phyloP scores from a whole-genome alignment of 2,888 invertebrate species.

The Lycia hirtaria region DNA sequence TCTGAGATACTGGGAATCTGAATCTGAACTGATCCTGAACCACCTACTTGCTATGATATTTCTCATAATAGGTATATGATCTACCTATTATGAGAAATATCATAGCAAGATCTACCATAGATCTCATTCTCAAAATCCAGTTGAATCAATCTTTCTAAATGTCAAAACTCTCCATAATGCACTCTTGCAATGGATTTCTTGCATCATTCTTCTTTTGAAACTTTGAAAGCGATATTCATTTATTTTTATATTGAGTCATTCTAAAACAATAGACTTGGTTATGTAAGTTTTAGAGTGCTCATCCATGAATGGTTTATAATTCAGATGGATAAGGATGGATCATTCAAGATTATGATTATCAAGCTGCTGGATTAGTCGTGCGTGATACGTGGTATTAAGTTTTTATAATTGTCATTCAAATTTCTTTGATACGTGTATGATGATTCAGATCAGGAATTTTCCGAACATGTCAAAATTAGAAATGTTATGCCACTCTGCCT shows the following conservation, averaged over 20 bases:
- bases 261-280: constrained; percentile 18
- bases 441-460: background rate
- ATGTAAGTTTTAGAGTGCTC: constrained; percentile 11
- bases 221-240: constrained; percentile 5
- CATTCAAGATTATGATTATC: background rate
- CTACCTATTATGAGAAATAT: background rate
- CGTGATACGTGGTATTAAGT: too few species aligned
- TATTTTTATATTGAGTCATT: constrained; percentile 24
- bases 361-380: background rate
- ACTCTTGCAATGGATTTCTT: constrained; percentile 12
- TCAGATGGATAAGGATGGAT: constrained; percentile 7
- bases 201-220: constrained; percentile 13
- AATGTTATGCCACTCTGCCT: background rate
- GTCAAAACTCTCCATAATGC: constrained; percentile 12
- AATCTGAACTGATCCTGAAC: too few species aligned
- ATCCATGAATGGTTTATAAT: constrained; percentile 1
- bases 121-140: background rate
- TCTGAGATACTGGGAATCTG: too few species aligned
- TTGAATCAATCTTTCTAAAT: constrained; percentile 9
- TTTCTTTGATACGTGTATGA: too few species aligned
- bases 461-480: background rate
- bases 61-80: background rate
- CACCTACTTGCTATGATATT: too few species aligned
- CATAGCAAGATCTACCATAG: too few species aligned
- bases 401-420: too few species aligned